Evolutionary conservation across 1,140 invertebrate species (phyloP).

Genomic region (Drosophila malerkotliana): DNA sequence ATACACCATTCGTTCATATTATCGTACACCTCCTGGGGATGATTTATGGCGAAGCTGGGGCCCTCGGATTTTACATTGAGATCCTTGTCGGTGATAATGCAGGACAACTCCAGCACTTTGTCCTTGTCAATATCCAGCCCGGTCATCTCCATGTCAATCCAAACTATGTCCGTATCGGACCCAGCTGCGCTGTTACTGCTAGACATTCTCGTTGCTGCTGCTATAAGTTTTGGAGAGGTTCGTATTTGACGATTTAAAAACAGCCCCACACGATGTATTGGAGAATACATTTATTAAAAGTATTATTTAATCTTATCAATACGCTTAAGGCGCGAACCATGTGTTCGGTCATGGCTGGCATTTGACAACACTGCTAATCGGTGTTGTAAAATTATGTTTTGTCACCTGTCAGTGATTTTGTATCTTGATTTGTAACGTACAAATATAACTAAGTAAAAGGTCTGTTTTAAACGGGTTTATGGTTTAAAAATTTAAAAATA

Average conservation of each 20-base stretch:
- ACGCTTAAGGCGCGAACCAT: neutral
- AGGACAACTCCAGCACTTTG: constrained; percentile 94
- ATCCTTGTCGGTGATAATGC: constrained; percentile 92
- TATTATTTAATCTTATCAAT: too few species aligned
- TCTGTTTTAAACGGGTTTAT: neutral
- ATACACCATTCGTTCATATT: constrained; percentile 94
- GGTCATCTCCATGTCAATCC: constrained; percentile 90
- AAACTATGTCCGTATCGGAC: constrained; percentile 79
- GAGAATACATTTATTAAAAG: neutral
- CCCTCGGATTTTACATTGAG: constrained; percentile 92
- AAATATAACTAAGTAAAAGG: neutral
- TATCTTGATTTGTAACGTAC: too few species aligned
- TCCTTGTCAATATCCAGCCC: constrained; percentile 90
- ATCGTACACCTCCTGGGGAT: constrained; percentile 89
- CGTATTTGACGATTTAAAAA: neutral
- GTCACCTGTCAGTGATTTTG: too few species aligned
- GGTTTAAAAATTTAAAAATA: too few species aligned
- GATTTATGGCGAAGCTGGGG: constrained; percentile 92
- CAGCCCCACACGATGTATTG: constrained; percentile 9
- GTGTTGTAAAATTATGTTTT: too few species aligned
- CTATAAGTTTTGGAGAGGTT: neutral
- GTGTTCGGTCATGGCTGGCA: constrained; percentile 7
- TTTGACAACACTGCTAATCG: neutral
- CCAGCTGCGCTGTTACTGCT: neutral
- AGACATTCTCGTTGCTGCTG: constrained; percentile 28